These are phyloP conservation scores for Rousettus madagascariensis DNA, from an alignment of 2,797 vertebrate species.

Conservation along the genomic window DNA sequence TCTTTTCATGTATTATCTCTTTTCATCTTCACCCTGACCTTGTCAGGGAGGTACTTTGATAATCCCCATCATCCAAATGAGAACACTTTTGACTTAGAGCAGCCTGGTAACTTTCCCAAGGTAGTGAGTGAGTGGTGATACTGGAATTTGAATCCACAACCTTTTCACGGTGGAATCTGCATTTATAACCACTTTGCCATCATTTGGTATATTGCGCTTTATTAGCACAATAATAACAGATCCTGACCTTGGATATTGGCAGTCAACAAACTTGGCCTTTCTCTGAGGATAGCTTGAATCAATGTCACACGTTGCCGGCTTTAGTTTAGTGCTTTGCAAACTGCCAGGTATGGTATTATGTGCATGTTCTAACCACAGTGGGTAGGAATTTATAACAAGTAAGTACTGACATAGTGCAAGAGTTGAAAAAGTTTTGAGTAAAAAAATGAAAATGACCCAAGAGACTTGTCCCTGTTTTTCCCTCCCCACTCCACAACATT, in stretches of 20 bases:
- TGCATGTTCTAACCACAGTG: not conserved
- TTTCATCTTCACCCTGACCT: not conserved
- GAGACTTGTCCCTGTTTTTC: not conserved
- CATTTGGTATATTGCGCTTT: rapidly evolving
- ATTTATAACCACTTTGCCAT: not conserved
- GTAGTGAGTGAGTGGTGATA: not conserved
- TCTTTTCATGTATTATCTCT: not conserved
- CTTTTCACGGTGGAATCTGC: not conserved
- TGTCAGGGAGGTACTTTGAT: not conserved
- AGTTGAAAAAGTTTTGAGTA: not conserved
- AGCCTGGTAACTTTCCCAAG: not conserved
- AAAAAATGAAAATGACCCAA: not conserved
- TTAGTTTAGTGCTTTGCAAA: not conserved
- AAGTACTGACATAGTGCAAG: not conserved
- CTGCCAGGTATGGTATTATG: rapidly evolving
- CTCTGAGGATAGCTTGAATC: not conserved
- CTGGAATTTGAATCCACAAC: not conserved
- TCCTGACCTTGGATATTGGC: not conserved
- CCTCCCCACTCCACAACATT: rapidly evolving
- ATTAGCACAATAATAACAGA: not conserved
- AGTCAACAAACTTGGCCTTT: not conserved
- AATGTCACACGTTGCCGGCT: rapidly evolving
- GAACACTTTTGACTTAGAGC: not conserved
- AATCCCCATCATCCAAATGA: not conserved
- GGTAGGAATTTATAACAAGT: not conserved